Evolutionary conservation across 2,888 invertebrate species (phyloP).

Genomic region (Andrena hattorfiana): DNA sequence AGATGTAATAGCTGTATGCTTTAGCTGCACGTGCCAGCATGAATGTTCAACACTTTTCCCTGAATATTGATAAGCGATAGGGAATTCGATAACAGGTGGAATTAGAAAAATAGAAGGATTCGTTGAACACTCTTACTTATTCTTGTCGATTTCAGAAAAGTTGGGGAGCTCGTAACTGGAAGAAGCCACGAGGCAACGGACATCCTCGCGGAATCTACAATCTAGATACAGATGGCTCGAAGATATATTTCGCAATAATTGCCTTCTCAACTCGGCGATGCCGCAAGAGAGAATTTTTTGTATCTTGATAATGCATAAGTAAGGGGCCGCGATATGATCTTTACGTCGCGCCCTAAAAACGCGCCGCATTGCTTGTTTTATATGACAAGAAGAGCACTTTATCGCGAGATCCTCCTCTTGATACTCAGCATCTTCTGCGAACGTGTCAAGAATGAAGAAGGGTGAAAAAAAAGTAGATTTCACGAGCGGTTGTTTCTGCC

Average conservation of each 20-base stretch:
- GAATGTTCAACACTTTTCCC: conserved; percentile 36
- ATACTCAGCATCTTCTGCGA: conserved; percentile 56
- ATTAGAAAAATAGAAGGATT: too few species aligned
- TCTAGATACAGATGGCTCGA: neutral
- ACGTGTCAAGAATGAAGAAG: conserved; percentile 50
- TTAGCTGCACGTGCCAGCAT: conserved; percentile 40
- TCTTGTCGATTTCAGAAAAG: neutral
- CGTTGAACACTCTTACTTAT: neutral
- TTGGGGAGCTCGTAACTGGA: neutral
- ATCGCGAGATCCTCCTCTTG: conserved; percentile 43
- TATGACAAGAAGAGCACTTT: conserved; percentile 54
- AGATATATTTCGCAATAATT: conserved; percentile 37
- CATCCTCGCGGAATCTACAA: too few species aligned
- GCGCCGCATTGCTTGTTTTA: conserved; percentile 58
- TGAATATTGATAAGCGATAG: too few species aligned
- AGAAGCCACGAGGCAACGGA: too few species aligned
- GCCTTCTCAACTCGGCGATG: conserved; percentile 24
- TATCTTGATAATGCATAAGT: conserved; percentile 54
- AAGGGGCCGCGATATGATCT: conserved; percentile 51
- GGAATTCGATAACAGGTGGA: too few species aligned
- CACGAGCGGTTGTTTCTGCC: neutral
- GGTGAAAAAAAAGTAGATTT: neutral
- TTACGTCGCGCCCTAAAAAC: conserved; percentile 59
- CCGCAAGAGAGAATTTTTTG: conserved; percentile 49
- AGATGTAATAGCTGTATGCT: conserved; percentile 56